phyloP scores from a whole-genome alignment of 2,888 invertebrate genomes.

The Ramazzottius varieornatus region DNA sequence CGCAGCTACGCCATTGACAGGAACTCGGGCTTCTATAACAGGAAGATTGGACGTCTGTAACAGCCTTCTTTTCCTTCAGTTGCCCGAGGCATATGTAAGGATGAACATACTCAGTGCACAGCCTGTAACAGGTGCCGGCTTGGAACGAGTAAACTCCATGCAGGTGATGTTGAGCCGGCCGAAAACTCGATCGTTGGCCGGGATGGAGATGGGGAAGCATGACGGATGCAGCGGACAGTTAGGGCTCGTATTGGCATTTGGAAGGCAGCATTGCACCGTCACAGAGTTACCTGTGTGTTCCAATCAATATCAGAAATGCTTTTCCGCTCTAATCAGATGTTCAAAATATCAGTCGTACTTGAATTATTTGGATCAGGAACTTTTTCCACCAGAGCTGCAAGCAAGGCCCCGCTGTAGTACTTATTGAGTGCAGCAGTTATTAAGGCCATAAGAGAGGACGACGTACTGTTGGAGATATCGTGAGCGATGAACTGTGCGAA shows the following conservation, averaged over 20 bases:
- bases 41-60: too few species aligned
- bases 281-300: too few species aligned
- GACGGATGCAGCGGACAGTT: too few species aligned
- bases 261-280: too few species aligned
- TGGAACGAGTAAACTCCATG: not conserved
- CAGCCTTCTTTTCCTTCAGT: too few species aligned
- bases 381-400: not conserved
- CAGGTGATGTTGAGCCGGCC: not conserved
- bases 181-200: not conserved
- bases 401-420: not conserved
- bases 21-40: not conserved
- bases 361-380: not conserved
- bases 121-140: not conserved
- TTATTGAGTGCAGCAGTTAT: too few species aligned
- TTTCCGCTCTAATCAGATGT: not conserved
- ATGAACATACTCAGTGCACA: not conserved
- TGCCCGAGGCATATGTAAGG: too few species aligned
- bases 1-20: not conserved
- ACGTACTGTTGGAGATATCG: constrained; percentile 17
- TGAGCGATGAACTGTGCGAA: constrained; percentile 19
- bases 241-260: too few species aligned
- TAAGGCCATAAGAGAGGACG: too few species aligned
- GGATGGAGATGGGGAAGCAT: not conserved
- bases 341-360: not conserved
- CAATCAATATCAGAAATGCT: not conserved